Conservation (phyloP, 2,113 vertebrate species). For the Monopterus albus region DNA sequence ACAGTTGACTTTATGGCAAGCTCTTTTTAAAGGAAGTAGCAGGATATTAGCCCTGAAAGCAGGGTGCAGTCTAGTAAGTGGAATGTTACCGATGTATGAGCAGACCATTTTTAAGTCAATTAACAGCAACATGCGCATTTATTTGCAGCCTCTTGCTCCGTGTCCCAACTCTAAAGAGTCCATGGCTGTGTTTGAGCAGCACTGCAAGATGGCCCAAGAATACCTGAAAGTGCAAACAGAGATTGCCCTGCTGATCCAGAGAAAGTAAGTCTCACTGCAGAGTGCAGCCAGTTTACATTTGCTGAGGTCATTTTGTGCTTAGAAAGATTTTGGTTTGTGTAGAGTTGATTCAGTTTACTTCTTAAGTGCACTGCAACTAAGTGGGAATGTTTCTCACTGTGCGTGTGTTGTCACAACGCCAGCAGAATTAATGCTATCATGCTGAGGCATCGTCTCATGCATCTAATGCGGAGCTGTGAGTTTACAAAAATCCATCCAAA, state of each 20-base stretch:
- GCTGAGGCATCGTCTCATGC: no score
- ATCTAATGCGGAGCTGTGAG: no score
- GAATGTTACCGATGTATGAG: conserved; percentile 46
- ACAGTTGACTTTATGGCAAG: no score
- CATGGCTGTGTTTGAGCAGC: conserved; percentile 99
- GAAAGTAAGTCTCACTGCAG: conserved; percentile 87
- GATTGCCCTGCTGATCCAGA: conserved; percentile 96
- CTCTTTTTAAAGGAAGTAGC: no score
- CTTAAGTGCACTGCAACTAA: no score
- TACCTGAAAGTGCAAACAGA: conserved; percentile 99
- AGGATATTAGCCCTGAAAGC: conserved; percentile 58
- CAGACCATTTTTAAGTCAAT: conserved; percentile 59
- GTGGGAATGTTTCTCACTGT: no score
- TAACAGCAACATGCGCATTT: conserved; percentile 72
- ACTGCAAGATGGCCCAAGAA: conserved; percentile 99
- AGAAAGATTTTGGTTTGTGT: no score
- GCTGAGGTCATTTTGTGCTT: background rate
- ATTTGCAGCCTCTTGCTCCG: conserved; percentile 94
- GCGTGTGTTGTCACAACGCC: no score
- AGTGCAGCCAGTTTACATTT: background rate
- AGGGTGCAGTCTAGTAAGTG: conserved; percentile 61
- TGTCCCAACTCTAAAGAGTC: conserved; percentile 99
- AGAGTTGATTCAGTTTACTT: background rate
- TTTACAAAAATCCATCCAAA: no score
- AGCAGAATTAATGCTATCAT: no score